Evolutionary conservation across 2,797 vertebrate genomes (phyloP).

Genomic region (Smutsia temminckii): DNA sequence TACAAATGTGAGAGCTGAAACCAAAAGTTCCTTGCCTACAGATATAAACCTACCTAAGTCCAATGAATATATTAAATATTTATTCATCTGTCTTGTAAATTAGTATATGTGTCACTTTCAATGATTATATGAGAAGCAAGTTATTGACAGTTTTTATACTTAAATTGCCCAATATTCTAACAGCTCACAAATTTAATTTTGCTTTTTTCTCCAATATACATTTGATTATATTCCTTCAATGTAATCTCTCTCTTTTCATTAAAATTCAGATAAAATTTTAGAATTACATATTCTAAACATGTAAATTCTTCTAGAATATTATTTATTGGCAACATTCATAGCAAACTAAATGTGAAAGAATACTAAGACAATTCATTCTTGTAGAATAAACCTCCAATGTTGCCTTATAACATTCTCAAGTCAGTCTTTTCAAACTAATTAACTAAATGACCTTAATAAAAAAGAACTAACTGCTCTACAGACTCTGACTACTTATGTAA

Average conservation of each 20-base stretch:
- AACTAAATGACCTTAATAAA: neutral
- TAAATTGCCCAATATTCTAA: neutral
- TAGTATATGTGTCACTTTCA: neutral
- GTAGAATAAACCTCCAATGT: neutral
- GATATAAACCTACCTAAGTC: neutral
- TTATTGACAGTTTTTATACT: neutral
- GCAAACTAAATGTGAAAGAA: neutral
- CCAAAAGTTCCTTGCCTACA: neutral
- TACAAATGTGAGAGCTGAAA: neutral
- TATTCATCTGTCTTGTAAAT: neutral
- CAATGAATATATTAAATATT: neutral
- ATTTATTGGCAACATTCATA: neutral
- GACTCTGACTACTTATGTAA: neutral
- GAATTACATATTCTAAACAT: neutral
- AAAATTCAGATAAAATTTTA: neutral
- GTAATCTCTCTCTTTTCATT: neutral
- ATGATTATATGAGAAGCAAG: neutral
- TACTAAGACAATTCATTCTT: neutral
- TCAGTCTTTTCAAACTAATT: neutral
- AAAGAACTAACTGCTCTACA: neutral
- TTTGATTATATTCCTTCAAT: neutral
- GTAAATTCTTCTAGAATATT: neutral
- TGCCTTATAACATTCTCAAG: neutral
- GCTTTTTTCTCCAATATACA: neutral
- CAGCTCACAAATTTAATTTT: neutral